A percentile compares a stretch with the other conserved stretches of the same genome.
phyloP scores from a whole-genome alignment of 2,797 vertebrate genomes.

The Sebastolobus altivelis region DNA sequence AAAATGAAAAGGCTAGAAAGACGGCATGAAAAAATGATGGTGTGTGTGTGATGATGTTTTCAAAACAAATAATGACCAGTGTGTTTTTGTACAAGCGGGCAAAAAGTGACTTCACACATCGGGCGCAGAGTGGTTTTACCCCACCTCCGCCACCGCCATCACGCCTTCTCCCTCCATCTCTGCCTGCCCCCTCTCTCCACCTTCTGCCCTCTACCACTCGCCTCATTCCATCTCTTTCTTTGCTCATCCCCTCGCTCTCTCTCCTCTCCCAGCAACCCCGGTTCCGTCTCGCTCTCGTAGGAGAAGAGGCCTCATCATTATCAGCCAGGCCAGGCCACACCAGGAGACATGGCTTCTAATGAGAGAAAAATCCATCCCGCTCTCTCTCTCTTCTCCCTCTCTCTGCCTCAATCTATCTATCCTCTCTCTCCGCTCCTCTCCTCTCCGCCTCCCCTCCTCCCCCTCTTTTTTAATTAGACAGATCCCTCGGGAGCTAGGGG shows the following conservation, averaged over 20 bases:
- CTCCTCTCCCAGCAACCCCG: conserved; percentile 16
- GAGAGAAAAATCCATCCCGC: conserved; percentile 87
- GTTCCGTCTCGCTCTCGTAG: conserved; percentile 61
- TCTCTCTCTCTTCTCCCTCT: conserved; percentile 51
- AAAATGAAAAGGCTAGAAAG: conserved; percentile 8
- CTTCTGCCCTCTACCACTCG: conserved; percentile 57
- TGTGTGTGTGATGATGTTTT: conserved; percentile 17
- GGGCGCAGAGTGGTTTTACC: conserved; percentile 21
- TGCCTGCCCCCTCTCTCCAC: conserved; percentile 49
- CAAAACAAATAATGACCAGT: conserved; percentile 2
- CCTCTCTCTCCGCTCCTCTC: conserved; percentile 41
- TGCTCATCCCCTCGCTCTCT: conserved; percentile 22
- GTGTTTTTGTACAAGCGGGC: conserved; percentile 27
- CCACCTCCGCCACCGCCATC: conserved; percentile 11
- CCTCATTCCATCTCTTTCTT: conserved; percentile 63
- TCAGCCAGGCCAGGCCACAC: conserved; percentile 85
- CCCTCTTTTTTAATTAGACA: conserved; percentile 87
- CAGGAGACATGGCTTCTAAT: conserved; percentile 87
- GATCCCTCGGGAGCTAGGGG: conserved; percentile 85
- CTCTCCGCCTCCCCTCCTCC: conserved; percentile 41
- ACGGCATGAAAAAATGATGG: neutral
- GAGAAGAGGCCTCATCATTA: conserved; percentile 85
- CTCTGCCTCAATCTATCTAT: conserved; percentile 74
- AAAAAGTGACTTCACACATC: conserved; percentile 28
- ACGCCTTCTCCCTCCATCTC: conserved; percentile 41